Base-by-base conservation (phyloP, 2,797 vertebrate genomes). In the Threskiornis aethiopicus region DNA sequence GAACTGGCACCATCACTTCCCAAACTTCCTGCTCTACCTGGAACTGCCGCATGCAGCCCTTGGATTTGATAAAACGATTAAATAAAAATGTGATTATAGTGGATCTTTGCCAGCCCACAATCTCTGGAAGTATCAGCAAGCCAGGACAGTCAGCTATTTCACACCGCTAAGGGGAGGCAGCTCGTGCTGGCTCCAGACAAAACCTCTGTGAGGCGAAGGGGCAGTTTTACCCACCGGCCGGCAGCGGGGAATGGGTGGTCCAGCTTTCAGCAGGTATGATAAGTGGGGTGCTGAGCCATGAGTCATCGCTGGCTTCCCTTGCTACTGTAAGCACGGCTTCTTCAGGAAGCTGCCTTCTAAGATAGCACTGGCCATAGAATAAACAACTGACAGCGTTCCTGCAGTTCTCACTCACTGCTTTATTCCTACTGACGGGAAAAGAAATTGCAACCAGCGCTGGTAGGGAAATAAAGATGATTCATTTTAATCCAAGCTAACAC, bases 21-120 rank as follows among this genome's bases (percentile, higher is more conserved):
- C 77, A 78, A 10, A 64, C 75, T 55, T 83, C 93, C 94, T 58
- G 55, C 79, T 61, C 42, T n/a, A 41, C 87, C 90, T 84, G 75
- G 57, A 70, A 37, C 65, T 25, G 71, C 78, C 1, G 0, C 10
- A 1, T 1, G 21, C 49, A 46, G 82, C 58, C 46, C 76, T 91
- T 14, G 84, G 49, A 39, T 42, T 75, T 70, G 94, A 97, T 85
- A 94, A 95, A 91, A 81, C 0, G 10, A 92, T 93, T 91, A 66
- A 86, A 93, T 49, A 78, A 79, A 82, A 37, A 42, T 6, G 51
- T 70, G 82, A 64, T 73, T 72, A 21, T 3, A 49, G 31, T 33
- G 94, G 79, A 64, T 24, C 35, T 62, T 44, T 64, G 90, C 92
- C 92, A 91, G 79, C 84, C 92, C 89, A 16, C 89, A 84, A 20